phyloP scores from a whole-genome alignment of 2,888 invertebrate species.

The Marronus borbonicus region DNA sequence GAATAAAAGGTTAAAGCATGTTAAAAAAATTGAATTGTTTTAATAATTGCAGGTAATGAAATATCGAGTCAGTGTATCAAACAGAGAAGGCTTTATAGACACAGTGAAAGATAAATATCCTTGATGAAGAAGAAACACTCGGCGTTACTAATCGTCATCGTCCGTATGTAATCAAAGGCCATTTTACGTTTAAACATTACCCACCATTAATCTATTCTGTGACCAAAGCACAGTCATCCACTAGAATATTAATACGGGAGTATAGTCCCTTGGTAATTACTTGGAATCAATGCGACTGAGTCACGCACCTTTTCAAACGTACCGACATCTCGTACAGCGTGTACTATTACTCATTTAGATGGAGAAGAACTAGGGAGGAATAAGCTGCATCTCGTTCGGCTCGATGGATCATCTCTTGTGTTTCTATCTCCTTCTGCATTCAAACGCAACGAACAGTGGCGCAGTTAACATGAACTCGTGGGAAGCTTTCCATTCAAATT shows the following conservation, averaged over 20 bases:
- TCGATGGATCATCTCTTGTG: background rate
- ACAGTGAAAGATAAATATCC: background rate
- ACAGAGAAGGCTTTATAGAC: background rate
- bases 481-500: too few relatives aligned
- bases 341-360: conserved; percentile 15
- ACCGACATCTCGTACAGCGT: conserved; percentile 21
- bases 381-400: background rate
- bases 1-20: too few relatives aligned
- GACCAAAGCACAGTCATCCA: conserved; percentile 22
- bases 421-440: background rate
- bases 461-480: background rate
- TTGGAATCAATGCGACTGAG: conserved; percentile 31
- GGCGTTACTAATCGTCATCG: conserved; percentile 3
- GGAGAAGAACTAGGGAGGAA: background rate
- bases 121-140: conserved; percentile 1
- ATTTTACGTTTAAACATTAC: conserved; percentile 32
- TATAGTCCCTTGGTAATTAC: conserved; percentile 23
- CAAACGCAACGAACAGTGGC: background rate
- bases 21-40: too few relatives aligned
- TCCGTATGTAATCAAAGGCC: conserved; percentile 13
- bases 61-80: too few relatives aligned
- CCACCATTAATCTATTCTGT: conserved; percentile 23
- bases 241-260: conserved; percentile 26
- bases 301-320: conserved; percentile 36
- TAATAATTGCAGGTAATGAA: too few relatives aligned